Conservation (phyloP, 2,797 vertebrate genomes). For the Xiphorhynchus erythropygius region DNA sequence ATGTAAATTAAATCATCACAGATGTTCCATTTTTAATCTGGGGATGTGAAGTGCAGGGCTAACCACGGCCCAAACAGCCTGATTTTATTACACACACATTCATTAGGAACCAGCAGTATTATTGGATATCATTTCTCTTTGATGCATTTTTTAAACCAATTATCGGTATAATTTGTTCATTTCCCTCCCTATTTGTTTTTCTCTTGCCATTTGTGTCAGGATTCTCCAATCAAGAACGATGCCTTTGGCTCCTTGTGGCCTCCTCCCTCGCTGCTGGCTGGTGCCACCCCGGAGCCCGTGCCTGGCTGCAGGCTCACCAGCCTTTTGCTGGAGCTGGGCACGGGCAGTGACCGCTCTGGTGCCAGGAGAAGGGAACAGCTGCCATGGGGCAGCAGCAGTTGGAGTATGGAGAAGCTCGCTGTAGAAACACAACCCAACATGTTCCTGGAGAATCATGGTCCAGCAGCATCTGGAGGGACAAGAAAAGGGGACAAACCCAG, state of each 20-base stretch:
- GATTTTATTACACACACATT: constrained; percentile 93
- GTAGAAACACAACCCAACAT: neutral
- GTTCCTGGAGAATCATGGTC: fast-evolving
- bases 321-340: neutral
- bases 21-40: constrained; percentile 99
- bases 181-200: constrained; percentile 71
- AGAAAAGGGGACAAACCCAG: neutral
- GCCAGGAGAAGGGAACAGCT: neutral
- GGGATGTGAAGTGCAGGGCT: constrained; percentile 87
- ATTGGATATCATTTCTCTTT: constrained; percentile 76
- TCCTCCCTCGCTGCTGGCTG: fast-evolving
- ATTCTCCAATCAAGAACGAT: neutral
- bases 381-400: neutral
- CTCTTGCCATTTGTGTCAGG: constrained; percentile 50
- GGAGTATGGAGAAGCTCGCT: neutral
- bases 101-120: constrained; percentile 86
- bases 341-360: neutral
- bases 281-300: fast-evolving
- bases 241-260: neutral
- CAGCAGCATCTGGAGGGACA: fast-evolving
- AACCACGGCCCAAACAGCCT: constrained; percentile 85
- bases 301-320: fast-evolving
- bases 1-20: constrained; percentile 99
- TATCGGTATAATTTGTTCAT: constrained; percentile 77
- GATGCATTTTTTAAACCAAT: constrained; percentile 76